A percentile compares a stretch with the other conserved stretches of the same genome.
These are phyloP conservation scores for Troides helena DNA, from an alignment of 2,888 invertebrate genomes.

Conservation along the genomic window DNA sequence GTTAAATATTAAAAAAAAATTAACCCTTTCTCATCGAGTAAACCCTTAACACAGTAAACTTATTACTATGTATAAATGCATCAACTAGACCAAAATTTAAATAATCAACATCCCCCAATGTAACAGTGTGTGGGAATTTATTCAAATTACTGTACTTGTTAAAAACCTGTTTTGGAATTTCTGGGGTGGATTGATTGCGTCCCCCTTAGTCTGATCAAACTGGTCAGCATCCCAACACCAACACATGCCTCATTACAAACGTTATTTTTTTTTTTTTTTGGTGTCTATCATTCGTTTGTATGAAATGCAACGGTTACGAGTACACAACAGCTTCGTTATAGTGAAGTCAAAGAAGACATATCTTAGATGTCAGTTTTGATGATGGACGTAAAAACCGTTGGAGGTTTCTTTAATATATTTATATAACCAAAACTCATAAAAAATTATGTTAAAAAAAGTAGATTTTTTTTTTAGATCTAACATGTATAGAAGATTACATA, in stretches of 20 bases:
- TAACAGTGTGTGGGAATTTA: slow-evolving; percentile 54
- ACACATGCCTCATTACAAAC: slow-evolving; percentile 32
- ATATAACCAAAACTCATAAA: too few species aligned
- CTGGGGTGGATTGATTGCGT: slow-evolving; percentile 43
- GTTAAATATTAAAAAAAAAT: too few species aligned
- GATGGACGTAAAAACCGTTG: neutral
- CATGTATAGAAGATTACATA: too few species aligned
- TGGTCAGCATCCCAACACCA: slow-evolving; percentile 31
- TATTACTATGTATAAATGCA: slow-evolving; percentile 20
- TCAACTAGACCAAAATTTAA: slow-evolving; percentile 21
- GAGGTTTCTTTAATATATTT: too few species aligned
- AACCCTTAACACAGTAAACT: neutral
- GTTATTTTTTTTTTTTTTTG: slow-evolving; percentile 3
- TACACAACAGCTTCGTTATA: neutral
- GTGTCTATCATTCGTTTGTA: too few species aligned
- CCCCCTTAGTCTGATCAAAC: slow-evolving; percentile 42
- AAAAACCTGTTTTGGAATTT: slow-evolving; percentile 56
- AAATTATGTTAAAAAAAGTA: too few species aligned
- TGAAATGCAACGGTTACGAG: slow-evolving; percentile 18
- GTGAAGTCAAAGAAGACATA: too few species aligned
- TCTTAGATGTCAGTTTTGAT: neutral
- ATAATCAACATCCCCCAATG: slow-evolving; percentile 3
- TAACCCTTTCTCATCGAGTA: neutral
- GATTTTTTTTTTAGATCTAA: too few species aligned
- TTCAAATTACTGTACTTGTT: slow-evolving; percentile 68